Percentiles rank a stretch among this genome's conserved stretches.
phyloP scores from a whole-genome alignment of 2,113 vertebrate genomes.

The Podarcis muralis region DNA sequence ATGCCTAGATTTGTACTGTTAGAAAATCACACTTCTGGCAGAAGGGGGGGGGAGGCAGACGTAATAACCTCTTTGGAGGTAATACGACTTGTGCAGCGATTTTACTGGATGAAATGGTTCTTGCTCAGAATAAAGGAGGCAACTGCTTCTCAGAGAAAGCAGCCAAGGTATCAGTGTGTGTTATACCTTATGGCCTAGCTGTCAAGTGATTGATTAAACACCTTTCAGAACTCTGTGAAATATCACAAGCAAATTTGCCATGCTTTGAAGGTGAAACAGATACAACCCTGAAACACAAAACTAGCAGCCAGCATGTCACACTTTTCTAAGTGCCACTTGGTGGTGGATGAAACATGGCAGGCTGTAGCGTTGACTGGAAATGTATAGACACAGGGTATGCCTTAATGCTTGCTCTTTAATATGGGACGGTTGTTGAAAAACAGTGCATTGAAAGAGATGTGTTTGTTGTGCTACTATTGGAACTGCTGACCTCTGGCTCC shows the following conservation, averaged over 20 bases:
- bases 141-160: neutral
- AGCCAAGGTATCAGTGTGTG: neutral
- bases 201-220: constrained; percentile 13
- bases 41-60: too few relatives aligned
- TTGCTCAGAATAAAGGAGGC: neutral
- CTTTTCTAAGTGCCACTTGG: constrained; percentile 16
- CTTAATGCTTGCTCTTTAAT: constrained; percentile 9
- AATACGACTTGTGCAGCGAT: neutral
- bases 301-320: constrained; percentile 29
- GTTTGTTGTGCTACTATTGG: neutral
- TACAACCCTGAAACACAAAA: constrained; percentile 9
- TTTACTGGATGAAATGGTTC: neutral
- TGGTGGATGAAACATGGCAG: neutral
- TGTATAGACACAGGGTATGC: neutral
- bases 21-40: neutral
- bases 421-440: neutral
- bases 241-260: constrained; percentile 16
- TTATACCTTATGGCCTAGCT: neutral
- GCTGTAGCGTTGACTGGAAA: neutral
- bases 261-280: neutral
- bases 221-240: constrained; percentile 28
- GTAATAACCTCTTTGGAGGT: neutral
- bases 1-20: too few relatives aligned
- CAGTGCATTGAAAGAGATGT: neutral
- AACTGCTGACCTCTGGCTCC: neutral